A percentile compares a stretch with the other conserved stretches of the same genome.
phyloP scores from a whole-genome alignment of 2,113 vertebrate species.

The Oenanthe oenanthe region DNA sequence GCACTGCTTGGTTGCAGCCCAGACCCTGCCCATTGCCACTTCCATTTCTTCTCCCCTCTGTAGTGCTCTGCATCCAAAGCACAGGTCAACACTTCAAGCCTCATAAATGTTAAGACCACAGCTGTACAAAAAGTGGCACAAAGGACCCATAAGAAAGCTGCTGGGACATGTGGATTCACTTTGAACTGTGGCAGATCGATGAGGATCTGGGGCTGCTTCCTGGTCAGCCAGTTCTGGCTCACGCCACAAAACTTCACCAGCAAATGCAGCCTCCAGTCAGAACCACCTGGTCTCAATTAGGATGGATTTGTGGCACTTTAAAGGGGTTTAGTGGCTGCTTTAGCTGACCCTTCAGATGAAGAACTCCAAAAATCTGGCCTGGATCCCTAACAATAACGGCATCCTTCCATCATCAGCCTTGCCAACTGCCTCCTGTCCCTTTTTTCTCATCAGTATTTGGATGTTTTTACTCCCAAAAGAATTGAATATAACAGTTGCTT shows the following conservation, averaged over 20 bases:
- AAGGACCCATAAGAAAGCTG: not conserved
- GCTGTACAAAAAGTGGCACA: not conserved
- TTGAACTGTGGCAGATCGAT: not conserved
- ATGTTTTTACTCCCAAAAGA: not conserved
- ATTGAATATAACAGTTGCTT: not conserved
- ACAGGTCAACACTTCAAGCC: not conserved
- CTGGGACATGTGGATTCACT: not conserved
- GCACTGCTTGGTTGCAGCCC: not conserved
- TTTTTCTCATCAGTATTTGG: not conserved
- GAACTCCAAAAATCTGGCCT: constrained; percentile 23
- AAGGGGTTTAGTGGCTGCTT: not conserved
- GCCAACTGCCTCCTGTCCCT: not conserved
- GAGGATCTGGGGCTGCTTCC: not conserved
- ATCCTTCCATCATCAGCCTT: not conserved
- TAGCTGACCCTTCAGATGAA: not conserved
- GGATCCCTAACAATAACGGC: not conserved
- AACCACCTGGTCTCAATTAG: constrained; percentile 47
- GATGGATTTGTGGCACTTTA: not conserved
- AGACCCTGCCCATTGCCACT: not conserved
- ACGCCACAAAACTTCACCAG: not conserved
- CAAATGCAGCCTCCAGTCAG: not conserved
- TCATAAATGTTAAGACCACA: not conserved
- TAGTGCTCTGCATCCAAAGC: not conserved
- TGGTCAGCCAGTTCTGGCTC: not conserved
- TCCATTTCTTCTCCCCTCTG: not conserved